Conservation (phyloP, 2,888 invertebrate species). For the Plebejus anna region DNA sequence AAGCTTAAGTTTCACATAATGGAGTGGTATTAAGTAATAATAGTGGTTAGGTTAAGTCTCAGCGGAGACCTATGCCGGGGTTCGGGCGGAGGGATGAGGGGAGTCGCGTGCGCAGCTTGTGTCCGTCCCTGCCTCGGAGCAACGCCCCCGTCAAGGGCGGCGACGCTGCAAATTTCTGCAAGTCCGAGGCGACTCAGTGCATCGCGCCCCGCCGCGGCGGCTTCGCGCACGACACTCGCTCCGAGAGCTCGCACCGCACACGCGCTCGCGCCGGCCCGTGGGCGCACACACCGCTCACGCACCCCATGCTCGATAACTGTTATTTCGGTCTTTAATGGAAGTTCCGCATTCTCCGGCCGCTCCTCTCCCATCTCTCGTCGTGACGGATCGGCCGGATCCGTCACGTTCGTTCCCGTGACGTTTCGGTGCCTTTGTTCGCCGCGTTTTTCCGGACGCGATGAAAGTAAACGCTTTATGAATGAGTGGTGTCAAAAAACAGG, state of each 20-base stretch:
- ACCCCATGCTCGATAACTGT: conserved; percentile 74
- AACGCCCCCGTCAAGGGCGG: conserved; percentile 81
- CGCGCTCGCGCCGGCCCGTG: conserved; percentile 55
- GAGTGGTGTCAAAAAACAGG: conserved; percentile 60
- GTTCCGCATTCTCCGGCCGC: conserved; percentile 71
- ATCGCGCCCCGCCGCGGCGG: conserved; percentile 78
- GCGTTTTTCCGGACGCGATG: conserved; percentile 54
- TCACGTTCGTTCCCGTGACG: conserved; percentile 49
- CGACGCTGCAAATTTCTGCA: conserved; percentile 79
- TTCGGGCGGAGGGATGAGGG: conserved; percentile 56
- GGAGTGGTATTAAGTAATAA: conserved; percentile 11
- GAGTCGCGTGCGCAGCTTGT: conserved; percentile 74
- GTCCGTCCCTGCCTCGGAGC: conserved; percentile 78
- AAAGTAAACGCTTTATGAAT: conserved; percentile 65
- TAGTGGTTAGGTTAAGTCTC: conserved; percentile 27
- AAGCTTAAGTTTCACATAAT: conserved; percentile 8
- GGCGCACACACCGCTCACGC: conserved; percentile 53
- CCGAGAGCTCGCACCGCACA: conserved; percentile 40
- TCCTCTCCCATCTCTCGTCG: conserved; percentile 51
- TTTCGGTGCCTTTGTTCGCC: conserved; percentile 51
- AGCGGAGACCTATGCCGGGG: conserved; percentile 37
- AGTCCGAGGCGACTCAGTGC: conserved; percentile 76
- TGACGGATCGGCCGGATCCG: conserved; percentile 38
- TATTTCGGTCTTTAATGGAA: conserved; percentile 75
- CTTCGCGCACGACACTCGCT: conserved; percentile 66